A percentile compares a stretch with the other conserved stretches of the same genome.
phyloP scores from a whole-genome alignment of 2,797 vertebrate species.

The Jordanella pulchra region DNA sequence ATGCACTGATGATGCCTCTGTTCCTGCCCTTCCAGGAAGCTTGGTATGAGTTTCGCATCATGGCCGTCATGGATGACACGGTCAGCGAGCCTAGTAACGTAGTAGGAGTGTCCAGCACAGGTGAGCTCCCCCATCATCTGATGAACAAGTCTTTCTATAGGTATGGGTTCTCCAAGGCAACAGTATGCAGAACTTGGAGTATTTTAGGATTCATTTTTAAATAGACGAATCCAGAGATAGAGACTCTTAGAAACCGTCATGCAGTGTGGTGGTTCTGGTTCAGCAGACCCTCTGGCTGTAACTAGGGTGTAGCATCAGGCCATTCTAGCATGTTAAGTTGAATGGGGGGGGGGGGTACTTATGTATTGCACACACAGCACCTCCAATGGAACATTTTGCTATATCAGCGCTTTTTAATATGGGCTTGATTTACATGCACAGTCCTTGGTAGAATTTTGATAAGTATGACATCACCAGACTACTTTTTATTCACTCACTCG shows the following conservation, averaged over 20 bases:
- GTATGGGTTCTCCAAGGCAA: background rate
- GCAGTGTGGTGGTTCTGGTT: background rate
- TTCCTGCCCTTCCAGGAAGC: conserved; percentile 83
- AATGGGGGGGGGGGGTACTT: conserved; percentile 10
- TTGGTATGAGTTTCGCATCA: conserved; percentile 97
- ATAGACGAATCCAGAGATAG: background rate
- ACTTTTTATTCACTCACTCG: conserved; percentile 18
- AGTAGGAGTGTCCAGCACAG: conserved; percentile 97
- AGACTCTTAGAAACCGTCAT: background rate
- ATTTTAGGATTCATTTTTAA: background rate
- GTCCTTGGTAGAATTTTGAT: conserved; percentile 44
- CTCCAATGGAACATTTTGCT: conserved; percentile 60
- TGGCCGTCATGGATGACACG: conserved; percentile 95
- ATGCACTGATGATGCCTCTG: conserved; percentile 10
- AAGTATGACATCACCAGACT: conserved; percentile 67
- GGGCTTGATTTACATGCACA: conserved; percentile 44
- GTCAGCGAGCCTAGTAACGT: conserved; percentile 96
- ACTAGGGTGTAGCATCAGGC: conserved; percentile 32
- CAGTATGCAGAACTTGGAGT: background rate
- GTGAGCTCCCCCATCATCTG: conserved; percentile 68
- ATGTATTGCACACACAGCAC: conserved; percentile 67
- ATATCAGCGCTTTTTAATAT: conserved; percentile 58
- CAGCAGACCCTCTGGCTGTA: conserved; percentile 33
- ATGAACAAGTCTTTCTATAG: background rate
- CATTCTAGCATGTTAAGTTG: conserved; percentile 18